Base-by-base conservation (phyloP, 2,113 vertebrate species). In the Callithrix jacchus region DNA sequence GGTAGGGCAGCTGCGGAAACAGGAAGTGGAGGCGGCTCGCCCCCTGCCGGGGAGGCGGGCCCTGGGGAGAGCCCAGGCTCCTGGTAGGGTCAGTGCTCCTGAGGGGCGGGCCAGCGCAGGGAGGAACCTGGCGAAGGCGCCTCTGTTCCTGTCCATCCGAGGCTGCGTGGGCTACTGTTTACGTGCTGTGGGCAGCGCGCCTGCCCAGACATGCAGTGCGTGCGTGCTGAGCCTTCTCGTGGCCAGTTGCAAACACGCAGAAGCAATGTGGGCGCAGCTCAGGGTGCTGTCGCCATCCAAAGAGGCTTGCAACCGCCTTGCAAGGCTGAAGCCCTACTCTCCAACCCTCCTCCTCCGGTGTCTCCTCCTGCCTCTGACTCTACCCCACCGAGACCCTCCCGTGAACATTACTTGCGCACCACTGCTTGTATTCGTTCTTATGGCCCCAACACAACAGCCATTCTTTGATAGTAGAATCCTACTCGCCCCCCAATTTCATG, bases 181-280 rank as follows among this genome's bases (percentile, higher is more conserved):
- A 20, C 54, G 11, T 66, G 58, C 37, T 68, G 25, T 2, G 1
- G 56, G 42, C 16, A 6, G 45, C 71, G 83, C 16, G 42, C 13
- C 52, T 52, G 32, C 7, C 35, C 5, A 0, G 8, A 30, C 27
- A n/a, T 40, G 5, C 42, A 14, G 9, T 11, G 13, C 17, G 37
- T 74, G 32, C 13, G 17, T 76, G 47, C 16, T 37, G n/a, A 49
- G 21, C 25, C 13, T 6, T 8, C 30, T 6, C 5, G 25, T 79
- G 54, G 20, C 30, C 16, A 0, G 11, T 17, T n/a, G 6, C 25
- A 14, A 20, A 16, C n/a, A 16, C 9, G 2, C 25, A 87, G 70
- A 81, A n/a, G 52, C 30, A 20, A 3, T 7, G 17, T 37, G 8
- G 54, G 17, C 54, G 5, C 21, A 23, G 30, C n/a, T 21, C 37